phyloP scores from a whole-genome alignment of 2,113 vertebrate species.

The Dromaius novaehollandiae region DNA sequence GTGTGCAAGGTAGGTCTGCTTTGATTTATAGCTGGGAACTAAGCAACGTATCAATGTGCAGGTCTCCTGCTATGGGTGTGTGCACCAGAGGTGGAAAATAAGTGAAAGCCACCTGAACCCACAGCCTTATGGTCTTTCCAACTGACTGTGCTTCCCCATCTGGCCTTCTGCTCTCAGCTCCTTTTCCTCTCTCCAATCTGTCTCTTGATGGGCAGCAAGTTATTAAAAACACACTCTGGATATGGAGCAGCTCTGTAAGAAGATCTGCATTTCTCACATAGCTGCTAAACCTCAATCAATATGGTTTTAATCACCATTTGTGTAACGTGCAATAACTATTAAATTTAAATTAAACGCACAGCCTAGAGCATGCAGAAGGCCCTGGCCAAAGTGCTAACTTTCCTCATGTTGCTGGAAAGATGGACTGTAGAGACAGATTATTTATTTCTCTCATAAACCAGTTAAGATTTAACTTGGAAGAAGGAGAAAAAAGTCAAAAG shows the following conservation, averaged over 20 bases:
- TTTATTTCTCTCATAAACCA: background rate
- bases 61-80: fast-evolving
- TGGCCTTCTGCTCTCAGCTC: background rate
- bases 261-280: conserved; percentile 31
- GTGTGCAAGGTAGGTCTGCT: background rate
- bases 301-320: conserved; percentile 23
- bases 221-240: background rate
- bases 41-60: background rate
- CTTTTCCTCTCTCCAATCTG: background rate
- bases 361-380: background rate
- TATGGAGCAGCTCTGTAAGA: background rate
- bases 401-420: background rate
- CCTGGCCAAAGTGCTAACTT: conserved; percentile 19
- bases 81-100: fast-evolving
- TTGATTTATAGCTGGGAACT: background rate
- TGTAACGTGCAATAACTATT: conserved; percentile 11
- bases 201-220: background rate
- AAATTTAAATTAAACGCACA: conserved; percentile 6
- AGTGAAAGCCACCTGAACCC: background rate
- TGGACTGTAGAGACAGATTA: background rate
- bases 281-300: conserved; percentile 26
- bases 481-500: background rate
- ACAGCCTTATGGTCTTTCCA: background rate
- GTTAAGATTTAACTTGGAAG: background rate
- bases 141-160: background rate